A percentile compares a stretch with the other conserved stretches of the same genome.
Conservation (phyloP, 2,797 vertebrate species). For the Cirrhinus mrigala region DNA sequence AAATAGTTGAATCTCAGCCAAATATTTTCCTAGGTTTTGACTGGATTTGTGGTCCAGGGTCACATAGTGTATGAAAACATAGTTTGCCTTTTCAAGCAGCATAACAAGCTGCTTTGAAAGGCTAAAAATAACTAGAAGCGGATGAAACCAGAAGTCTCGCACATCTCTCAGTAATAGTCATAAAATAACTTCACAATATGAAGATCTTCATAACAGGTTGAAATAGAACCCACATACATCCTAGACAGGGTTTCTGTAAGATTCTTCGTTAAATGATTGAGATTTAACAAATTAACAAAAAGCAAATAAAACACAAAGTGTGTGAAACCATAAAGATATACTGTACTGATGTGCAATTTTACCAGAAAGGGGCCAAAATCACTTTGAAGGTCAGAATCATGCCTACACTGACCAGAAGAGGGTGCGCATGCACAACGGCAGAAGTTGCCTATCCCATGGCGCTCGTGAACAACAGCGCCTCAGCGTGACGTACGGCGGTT, state of each 20-base stretch:
- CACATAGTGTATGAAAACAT: no score
- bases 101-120: background rate
- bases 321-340: no score
- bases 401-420: slow-evolving; percentile 1
- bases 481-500: background rate
- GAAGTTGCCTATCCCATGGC: background rate
- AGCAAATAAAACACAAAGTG: no score
- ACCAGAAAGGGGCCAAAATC: background rate
- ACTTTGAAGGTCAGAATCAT: background rate
- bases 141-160: no score
- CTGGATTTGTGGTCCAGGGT: no score
- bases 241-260: background rate
- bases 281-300: no score
- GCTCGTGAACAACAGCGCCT: background rate
- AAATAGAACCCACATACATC: background rate
- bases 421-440: background rate
- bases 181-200: background rate
- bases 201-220: background rate
- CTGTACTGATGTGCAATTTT: no score
- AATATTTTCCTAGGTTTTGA: no score
- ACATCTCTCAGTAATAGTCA: background rate
- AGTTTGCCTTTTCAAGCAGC: no score
- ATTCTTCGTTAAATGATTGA: background rate
- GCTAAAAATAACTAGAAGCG: no score
- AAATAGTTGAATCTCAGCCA: no score